Evolutionary conservation across 2,888 invertebrate genomes (phyloP), one percentile per base, ranked within the genome.

Genomic region (Hyles lineata): DNA sequence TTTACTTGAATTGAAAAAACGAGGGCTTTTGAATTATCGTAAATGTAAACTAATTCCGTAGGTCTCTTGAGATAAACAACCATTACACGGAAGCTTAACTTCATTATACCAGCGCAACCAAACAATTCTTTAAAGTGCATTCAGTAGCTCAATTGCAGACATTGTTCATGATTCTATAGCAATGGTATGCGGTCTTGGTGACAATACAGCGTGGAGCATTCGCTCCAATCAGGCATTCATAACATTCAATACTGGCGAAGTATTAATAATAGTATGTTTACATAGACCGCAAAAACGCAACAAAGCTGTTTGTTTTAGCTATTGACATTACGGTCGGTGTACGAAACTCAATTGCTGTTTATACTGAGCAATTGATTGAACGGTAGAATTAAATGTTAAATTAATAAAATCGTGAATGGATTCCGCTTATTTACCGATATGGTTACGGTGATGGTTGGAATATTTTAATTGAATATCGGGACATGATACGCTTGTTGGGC

Each of bases 181-280:
- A 55, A 23, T 6, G 73, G 67, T 72, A 75, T 78, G 71, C 62
- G 43, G 5, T 50, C 5, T 50, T 50, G 32, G 70, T 73, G 70
- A 73, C 73, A 73, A 73, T 73, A 32, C 62, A 6, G 43, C 50
- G 50, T n/a, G 23, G 23, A 50, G 67, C 23, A 67, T 59, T 72
- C 59, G 59, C 59, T 43, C 43, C 67, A 59, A 23, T 70, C 63
- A 35, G 59, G 70, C 55, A 75, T 72, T 70, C 72, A 76, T 71
- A 77, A 76, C 63, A 77, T 77, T 78, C 71, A 77, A 80, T 76
- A 78, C 55, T 55, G n/a, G 72, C 72, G 73, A 29, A 32, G 61
- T 59, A 75, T 67, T 72, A 59, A 52, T 50, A 71, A 29, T 32
- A 23, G 32, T 25, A 15, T 67, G 67, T 67, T 67, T 67, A 50